Percentiles rank a stretch among this genome's conserved stretches.
These are phyloP conservation scores for Gymnorhina tibicen DNA, from an alignment of 2,113 vertebrate genomes.

Conservation along the genomic window DNA sequence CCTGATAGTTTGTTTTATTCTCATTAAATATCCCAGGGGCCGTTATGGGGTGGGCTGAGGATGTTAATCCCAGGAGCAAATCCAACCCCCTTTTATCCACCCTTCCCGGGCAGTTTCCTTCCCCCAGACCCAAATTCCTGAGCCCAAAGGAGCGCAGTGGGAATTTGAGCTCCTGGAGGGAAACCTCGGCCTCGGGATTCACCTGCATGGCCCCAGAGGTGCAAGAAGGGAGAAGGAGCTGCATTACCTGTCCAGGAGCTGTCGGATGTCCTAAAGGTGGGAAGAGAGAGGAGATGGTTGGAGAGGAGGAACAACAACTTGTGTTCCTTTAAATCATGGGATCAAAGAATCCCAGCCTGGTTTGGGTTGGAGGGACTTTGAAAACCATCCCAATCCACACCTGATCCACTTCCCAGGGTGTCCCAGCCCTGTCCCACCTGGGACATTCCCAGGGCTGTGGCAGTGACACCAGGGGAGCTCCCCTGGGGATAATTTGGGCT, in stretches of 20 bases:
- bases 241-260: neutral
- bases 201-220: neutral
- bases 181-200: neutral
- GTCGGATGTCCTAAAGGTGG: neutral
- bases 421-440: no score
- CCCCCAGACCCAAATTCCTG: neutral
- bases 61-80: neutral
- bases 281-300: neutral
- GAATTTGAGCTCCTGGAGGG: neutral
- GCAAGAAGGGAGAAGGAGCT: neutral
- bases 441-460: neutral
- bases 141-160: fast-evolving
- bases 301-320: no score
- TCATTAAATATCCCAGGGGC: neutral
- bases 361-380: neutral
- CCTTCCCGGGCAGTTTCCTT: neutral
- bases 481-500: neutral
- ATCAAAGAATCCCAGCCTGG: neutral
- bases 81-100: neutral
- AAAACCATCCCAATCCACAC: neutral
- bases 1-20: neutral
- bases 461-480: neutral
- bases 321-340: neutral
- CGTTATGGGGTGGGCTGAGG: neutral
- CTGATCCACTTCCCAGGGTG: neutral